Evolutionary conservation across 2,888 invertebrate genomes (phyloP).

Genomic region (Sialis lutaria): DNA sequence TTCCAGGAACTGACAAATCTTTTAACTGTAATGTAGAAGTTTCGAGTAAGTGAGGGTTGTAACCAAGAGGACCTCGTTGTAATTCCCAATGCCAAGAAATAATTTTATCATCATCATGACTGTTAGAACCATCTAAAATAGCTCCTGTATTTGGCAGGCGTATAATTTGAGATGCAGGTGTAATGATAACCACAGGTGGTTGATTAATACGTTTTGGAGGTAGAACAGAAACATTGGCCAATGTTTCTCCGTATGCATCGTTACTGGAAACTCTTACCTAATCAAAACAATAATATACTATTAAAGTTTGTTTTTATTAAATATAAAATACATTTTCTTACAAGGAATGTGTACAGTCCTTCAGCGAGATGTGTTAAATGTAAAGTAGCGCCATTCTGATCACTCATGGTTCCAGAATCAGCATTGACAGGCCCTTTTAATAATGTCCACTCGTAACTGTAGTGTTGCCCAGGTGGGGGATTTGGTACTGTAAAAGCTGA

Average conservation of each 20-base stretch:
- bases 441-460: conserved; percentile 78
- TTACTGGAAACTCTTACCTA: conserved; percentile 58
- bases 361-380: conserved; percentile 69
- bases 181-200: conserved; percentile 71
- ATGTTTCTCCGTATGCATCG: conserved; percentile 59
- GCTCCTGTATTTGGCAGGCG: conserved; percentile 80
- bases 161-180: conserved; percentile 70
- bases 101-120: conserved; percentile 69
- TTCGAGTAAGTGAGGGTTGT: conserved; percentile 62
- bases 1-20: conserved; percentile 71
- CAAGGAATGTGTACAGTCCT: conserved; percentile 64
- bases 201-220: conserved; percentile 71
- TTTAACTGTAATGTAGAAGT: conserved; percentile 69
- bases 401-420: conserved; percentile 54
- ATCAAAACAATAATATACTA: too few species aligned
- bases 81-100: conserved; percentile 86
- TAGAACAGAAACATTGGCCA: conserved; percentile 78
- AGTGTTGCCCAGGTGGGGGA: conserved; percentile 50
- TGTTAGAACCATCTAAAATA: conserved; percentile 68
- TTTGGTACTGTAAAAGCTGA: conserved; percentile 68
- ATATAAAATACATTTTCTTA: conserved; percentile 17
- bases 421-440: conserved; percentile 67
- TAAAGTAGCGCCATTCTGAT: conserved; percentile 68
- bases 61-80: conserved; percentile 72
- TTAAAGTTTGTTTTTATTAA: conserved; percentile 5